These are phyloP conservation scores for Keiferia lycopersicella DNA, from an alignment of 2,888 invertebrate species.

Conservation along the genomic window DNA sequence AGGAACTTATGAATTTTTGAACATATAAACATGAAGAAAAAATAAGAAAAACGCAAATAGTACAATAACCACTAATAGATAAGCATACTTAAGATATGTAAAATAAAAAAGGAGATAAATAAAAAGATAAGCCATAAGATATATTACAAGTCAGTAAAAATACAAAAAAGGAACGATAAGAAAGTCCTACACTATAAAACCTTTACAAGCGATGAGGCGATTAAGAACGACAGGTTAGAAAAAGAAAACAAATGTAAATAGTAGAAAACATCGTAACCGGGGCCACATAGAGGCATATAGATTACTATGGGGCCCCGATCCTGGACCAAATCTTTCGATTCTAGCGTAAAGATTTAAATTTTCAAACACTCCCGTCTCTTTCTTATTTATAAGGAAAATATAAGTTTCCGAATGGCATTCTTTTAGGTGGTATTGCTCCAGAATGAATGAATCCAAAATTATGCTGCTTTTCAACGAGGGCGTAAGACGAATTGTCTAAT, in stretches of 20 bases:
- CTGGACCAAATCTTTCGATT: conserved; percentile 34
- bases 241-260: conserved; percentile 38
- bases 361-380: too few species aligned
- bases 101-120: neutral
- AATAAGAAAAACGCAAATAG: neutral
- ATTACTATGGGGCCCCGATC: conserved; percentile 41
- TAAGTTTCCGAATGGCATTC: too few species aligned
- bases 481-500: too few species aligned
- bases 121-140: neutral
- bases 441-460: too few species aligned
- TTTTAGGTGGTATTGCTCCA: too few species aligned
- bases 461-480: too few species aligned
- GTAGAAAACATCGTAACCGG: conserved; percentile 36
- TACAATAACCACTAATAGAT: neutral
- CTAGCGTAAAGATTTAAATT: too few species aligned
- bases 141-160: conserved; percentile 16
- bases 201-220: conserved; percentile 28
- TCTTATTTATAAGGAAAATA: too few species aligned
- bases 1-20: too few species aligned
- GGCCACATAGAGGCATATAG: conserved; percentile 13
- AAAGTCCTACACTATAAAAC: conserved; percentile 29
- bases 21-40: neutral
- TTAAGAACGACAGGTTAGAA: conserved; percentile 31
- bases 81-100: neutral
- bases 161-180: conserved; percentile 23